These are phyloP conservation scores for Noctua fimbriata DNA, from an alignment of 2,888 invertebrate species.

Conservation along the genomic window DNA sequence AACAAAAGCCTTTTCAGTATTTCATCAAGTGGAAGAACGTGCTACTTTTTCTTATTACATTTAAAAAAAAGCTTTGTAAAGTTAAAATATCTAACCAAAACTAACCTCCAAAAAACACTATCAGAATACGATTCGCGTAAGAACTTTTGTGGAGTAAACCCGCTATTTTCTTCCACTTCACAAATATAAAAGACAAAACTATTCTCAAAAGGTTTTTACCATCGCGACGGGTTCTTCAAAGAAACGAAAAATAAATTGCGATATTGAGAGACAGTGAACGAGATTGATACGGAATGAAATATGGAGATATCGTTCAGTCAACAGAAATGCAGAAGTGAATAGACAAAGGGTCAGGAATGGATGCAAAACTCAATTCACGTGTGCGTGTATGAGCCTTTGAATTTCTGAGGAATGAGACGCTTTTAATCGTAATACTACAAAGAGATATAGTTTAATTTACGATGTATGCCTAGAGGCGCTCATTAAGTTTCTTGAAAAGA, in stretches of 20 bases:
- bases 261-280: constrained; percentile 66
- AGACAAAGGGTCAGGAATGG: constrained; percentile 33
- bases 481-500: neutral
- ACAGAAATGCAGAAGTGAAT: constrained; percentile 34
- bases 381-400: neutral
- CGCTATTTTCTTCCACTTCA: constrained; percentile 51
- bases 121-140: constrained; percentile 35
- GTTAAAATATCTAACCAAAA: neutral
- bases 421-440: neutral
- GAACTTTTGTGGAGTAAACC: constrained; percentile 37
- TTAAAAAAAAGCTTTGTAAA: neutral
- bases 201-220: constrained; percentile 57
- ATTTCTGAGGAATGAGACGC: neutral
- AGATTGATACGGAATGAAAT: constrained; percentile 67
- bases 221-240: constrained; percentile 54
- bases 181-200: constrained; percentile 63
- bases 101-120: constrained; percentile 14
- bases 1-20: neutral
- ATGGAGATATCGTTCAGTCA: constrained; percentile 51
- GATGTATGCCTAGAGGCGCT: neutral
- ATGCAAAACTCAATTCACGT: constrained; percentile 11
- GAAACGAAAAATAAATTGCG: constrained; percentile 57
- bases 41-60: neutral
- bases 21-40: neutral
- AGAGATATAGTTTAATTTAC: constrained; percentile 10